Percentiles rank a stretch among this genome's conserved stretches.
Evolutionary conservation across 2,797 vertebrate genomes (phyloP).

Genomic region (Hippocampus kuda): DNA sequence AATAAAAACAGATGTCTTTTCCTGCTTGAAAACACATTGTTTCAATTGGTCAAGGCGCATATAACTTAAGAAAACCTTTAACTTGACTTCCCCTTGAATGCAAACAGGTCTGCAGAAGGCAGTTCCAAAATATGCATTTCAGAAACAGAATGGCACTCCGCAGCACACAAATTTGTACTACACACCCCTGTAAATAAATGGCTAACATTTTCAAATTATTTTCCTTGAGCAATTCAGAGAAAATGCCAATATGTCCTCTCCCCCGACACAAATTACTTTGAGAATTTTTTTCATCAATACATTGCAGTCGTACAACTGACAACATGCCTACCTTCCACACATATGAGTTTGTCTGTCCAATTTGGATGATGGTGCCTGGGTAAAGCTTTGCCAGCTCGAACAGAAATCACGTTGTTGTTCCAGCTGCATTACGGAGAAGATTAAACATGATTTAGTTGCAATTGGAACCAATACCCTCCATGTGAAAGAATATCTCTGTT

Average conservation of each 20-base stretch:
- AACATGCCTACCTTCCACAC: slow-evolving; percentile 81
- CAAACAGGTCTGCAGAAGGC: too few relatives aligned
- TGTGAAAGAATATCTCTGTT: not conserved
- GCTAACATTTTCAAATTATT: not conserved
- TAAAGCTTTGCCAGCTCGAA: slow-evolving; percentile 81
- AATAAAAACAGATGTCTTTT: too few relatives aligned
- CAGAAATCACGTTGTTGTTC: slow-evolving; percentile 80
- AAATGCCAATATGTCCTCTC: not conserved
- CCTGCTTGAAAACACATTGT: too few relatives aligned
- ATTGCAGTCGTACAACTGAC: not conserved
- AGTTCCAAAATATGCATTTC: not conserved
- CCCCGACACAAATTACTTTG: not conserved
- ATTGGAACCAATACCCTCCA: not conserved
- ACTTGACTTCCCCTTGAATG: too few relatives aligned
- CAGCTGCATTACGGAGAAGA: slow-evolving; percentile 65
- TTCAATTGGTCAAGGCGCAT: too few relatives aligned
- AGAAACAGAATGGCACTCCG: not conserved
- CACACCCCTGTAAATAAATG: not conserved
- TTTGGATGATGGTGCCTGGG: slow-evolving; percentile 70
- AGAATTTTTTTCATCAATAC: not conserved
- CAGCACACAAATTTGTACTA: not conserved
- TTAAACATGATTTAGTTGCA: not conserved
- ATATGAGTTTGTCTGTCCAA: slow-evolving; percentile 91
- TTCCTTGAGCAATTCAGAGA: not conserved
- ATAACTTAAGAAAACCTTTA: too few relatives aligned